Percentiles rank a stretch among this genome's conserved stretches.
Conservation (phyloP, 2,888 invertebrate genomes). For the Drosophila algonquin region DNA sequence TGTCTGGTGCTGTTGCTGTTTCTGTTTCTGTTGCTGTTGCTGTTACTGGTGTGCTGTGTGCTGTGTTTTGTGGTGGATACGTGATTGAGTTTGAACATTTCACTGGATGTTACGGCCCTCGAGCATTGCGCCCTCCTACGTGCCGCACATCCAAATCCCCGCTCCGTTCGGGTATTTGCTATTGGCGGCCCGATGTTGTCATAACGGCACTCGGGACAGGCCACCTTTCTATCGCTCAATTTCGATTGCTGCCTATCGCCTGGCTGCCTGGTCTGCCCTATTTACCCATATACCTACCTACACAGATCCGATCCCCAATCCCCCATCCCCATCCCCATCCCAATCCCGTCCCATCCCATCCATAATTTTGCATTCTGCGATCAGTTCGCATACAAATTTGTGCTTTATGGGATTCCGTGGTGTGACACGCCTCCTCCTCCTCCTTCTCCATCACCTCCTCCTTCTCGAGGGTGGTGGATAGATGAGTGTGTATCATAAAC, state of each 20-base stretch:
- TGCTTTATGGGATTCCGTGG: neutral
- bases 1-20: slow-evolving; percentile 1
- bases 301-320: neutral
- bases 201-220: slow-evolving; percentile 51
- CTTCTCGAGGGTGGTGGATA: neutral
- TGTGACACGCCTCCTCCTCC: neutral
- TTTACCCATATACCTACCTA: slow-evolving; percentile 24
- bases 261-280: slow-evolving; percentile 5
- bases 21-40: neutral
- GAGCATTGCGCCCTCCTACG: slow-evolving; percentile 51
- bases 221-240: slow-evolving; percentile 44
- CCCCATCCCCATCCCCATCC: neutral
- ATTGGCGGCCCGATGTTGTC: slow-evolving; percentile 44
- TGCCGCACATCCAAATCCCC: slow-evolving; percentile 42
- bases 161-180: slow-evolving; percentile 21
- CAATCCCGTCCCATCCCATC: neutral
- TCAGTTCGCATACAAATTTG: slow-evolving; percentile 18
- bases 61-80: slow-evolving; percentile 14
- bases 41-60: too few relatives aligned
- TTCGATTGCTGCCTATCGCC: slow-evolving; percentile 8
- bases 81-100: slow-evolving; percentile 46
- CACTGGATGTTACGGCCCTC: slow-evolving; percentile 24
- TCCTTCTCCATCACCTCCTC: neutral
- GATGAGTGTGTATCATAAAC: slow-evolving; percentile 39
- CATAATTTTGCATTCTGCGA: slow-evolving; percentile 22